Evolutionary conservation across 2,113 vertebrate genomes (phyloP), one percentile per base, ranked within the genome.

Genomic region (Silurus meridionalis): DNA sequence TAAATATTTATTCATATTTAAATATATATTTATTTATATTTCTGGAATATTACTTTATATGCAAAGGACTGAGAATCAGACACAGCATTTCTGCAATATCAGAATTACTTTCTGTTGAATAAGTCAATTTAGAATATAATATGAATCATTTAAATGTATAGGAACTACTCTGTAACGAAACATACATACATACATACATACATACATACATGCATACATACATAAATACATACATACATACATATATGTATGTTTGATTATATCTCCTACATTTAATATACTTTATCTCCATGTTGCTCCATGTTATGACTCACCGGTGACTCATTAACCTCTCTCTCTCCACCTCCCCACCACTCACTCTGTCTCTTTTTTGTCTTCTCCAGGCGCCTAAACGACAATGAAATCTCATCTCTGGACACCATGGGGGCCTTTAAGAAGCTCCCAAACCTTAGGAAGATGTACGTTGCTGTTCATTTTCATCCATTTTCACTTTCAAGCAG

Each of bases 381-480:
- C 80, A 99, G 98, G 93, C 95, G 97, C 86, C 92, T 99, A 90
- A 98, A 99, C 17, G 97, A 99, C 96, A 99, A 99, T 77, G 98
- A 99, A 63, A 96, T 99, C 91, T 93, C 96, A 25, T 80, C 97
- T 52, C 92, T 99, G 89, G 98, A 99, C 90, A 95, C 96, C 86
- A 88, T 94, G 0, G 96, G 97, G 81, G 94, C 94, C 80, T 99
- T 99, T 91, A 99, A 97, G 95, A 99, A 98, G 93, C 91, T 99
- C 85, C 96, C 97, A 23, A 97, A 97, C 92, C 94, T 99, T 79
- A 95, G 91, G 86, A 99, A 98, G 92, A 98, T 99, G 98, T 99
- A 96, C 88, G 96, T 9, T 78, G 21, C 1, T 10, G 53, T 88
- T 80, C 5, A 61, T 84, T 80, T 77, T 79, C 28, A 37, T 60